These are phyloP conservation scores for Brevimyrus niger DNA, from an alignment of 2,113 vertebrate species.

Conservation along the genomic window DNA sequence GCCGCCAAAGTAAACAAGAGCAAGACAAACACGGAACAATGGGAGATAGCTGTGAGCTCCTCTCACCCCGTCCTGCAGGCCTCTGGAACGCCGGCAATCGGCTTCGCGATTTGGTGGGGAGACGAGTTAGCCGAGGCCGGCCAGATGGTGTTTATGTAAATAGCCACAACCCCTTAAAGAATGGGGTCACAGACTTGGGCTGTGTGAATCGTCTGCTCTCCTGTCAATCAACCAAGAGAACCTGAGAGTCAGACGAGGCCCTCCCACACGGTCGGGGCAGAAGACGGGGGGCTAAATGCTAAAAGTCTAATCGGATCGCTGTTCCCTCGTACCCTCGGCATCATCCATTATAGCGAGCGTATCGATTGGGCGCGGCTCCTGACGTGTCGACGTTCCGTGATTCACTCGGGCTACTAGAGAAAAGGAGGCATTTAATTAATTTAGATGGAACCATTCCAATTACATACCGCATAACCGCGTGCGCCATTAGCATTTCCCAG, in stretches of 20 bases:
- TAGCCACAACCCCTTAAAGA: conserved; percentile 34
- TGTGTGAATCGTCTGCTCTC: conserved; percentile 48
- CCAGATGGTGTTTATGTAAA: conserved; percentile 36
- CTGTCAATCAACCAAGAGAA: conserved; percentile 42
- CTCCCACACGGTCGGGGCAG: neutral
- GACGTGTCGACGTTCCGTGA: neutral
- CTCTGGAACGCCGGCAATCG: neutral
- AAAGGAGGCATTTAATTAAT: conserved; percentile 2
- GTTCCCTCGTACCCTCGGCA: neutral
- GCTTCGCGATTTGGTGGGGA: conserved; percentile 32
- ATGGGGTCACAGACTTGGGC: conserved; percentile 48
- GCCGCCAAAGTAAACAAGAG: conserved; percentile 14
- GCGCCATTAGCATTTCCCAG: neutral
- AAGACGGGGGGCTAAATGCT: neutral
- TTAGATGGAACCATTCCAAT: neutral
- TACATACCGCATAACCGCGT: neutral
- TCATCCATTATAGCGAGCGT: neutral
- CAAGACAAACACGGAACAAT: conserved; percentile 12
- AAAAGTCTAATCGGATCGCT: neutral
- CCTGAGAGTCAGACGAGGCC: neutral
- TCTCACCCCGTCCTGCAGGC: conserved; percentile 21
- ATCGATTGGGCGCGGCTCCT: neutral
- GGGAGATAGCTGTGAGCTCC: neutral
- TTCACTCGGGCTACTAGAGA: neutral
- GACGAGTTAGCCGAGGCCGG: conserved; percentile 15